Base-by-base conservation (phyloP, 2,888 invertebrate genomes). In the Pyrocoelia pectoralis region DNA sequence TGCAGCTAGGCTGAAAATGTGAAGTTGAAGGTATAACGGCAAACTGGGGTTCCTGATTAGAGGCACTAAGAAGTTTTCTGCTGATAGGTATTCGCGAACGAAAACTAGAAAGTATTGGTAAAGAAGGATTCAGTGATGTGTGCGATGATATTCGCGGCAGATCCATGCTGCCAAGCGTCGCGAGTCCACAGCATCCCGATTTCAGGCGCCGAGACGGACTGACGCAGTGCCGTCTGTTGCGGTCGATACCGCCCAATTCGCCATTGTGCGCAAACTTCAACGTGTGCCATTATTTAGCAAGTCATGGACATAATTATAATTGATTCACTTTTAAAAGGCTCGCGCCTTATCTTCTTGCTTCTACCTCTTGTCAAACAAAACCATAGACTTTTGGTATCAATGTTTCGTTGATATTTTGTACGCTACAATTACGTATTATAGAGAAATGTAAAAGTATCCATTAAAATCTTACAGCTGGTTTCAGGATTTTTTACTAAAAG, bases 1-100 rank as follows among this genome's bases (percentile, higher is more conserved):
- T 83, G 66, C 87, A 83, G 66, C 88, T 86, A 43, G 90, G 90
- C 70, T 88, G 88, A 72, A 87, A 87, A 72, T 84, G 83, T 59
- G 79, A 75, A 41, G 79, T 75, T 24, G 77, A 74, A 50, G 81
- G 80, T 66, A 81, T 72, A 55, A 79, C 73, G 28, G 80, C 77
- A 70, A 82, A 79, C 69, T 81, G 77, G 19, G 81, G 79, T 70
- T 80, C 79, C 64, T 71, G 70, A 54, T 50, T 72, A 53, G 75
- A 65, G 63, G 74, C 76, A 67, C 70, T 76, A 51, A 78, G 70
- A 66, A 79, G 70, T 51, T 75, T 72, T 68, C 75, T 75, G 70
- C 77, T 79, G 66, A 73, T 77, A 33, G 77, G 73, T 55, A 74
- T 73, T 56, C 73, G 71, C 58, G 73, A 68, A 33, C 71, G 69